Conservation (phyloP, 1,140 invertebrate genomes). For the Penaeus japonicus region DNA sequence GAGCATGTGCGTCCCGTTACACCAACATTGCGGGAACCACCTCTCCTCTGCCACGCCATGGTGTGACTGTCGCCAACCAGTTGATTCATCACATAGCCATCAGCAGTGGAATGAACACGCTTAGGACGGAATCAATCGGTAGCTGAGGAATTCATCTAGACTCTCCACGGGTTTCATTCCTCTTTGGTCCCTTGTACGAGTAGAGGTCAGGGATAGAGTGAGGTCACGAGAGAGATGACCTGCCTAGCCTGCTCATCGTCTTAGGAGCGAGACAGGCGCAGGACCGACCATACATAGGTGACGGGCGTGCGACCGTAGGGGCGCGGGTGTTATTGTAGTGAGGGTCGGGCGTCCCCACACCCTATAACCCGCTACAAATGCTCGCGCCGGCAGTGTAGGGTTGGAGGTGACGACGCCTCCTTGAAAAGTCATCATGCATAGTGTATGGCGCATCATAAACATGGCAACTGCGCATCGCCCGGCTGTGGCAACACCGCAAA, state of each 20-base stretch:
- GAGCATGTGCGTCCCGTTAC: conserved; percentile 38
- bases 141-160: no score
- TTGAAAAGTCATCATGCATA: conserved; percentile 48
- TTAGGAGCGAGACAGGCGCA: no score
- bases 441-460: conserved; percentile 28
- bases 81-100: conserved; percentile 46
- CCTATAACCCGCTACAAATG: conserved; percentile 20
- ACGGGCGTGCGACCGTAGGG: no score
- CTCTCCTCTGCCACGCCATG: conserved; percentile 7
- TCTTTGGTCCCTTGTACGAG: no score
- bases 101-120: neutral
- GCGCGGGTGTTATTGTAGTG: neutral
- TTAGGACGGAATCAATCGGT: no score
- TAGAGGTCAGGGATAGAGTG: no score
- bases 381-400: neutral
- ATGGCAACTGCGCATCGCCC: conserved; percentile 26
- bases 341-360: neutral
- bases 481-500: conserved; percentile 33
- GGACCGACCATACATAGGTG: no score
- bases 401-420: conserved; percentile 26
- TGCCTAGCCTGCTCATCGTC: no score
- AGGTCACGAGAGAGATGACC: no score
- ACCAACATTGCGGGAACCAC: conserved; percentile 43
- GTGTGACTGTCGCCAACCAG: conserved; percentile 44
- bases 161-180: no score